These are phyloP conservation scores for Chitala chitala DNA, from an alignment of 2,113 vertebrate genomes.

Conservation along the genomic window DNA sequence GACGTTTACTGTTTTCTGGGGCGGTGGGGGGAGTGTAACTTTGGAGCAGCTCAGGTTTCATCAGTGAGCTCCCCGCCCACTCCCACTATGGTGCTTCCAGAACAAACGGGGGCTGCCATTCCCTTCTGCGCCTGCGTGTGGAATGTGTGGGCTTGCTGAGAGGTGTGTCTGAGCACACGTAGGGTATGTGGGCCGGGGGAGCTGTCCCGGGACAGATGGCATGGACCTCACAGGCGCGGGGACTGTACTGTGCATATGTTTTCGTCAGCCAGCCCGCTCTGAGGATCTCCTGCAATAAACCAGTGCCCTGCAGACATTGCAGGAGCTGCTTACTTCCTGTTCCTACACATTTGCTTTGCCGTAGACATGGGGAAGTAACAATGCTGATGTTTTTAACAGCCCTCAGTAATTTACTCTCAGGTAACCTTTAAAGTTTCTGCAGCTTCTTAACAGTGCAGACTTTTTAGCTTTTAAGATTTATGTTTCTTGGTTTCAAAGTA, in stretches of 20 bases:
- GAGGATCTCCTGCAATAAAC: background rate
- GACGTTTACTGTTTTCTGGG: background rate
- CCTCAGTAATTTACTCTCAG: background rate
- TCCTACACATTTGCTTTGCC: background rate
- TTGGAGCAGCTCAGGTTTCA: too few relatives aligned
- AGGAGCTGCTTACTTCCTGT: background rate
- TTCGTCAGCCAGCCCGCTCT: too few relatives aligned
- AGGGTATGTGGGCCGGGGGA: constrained; percentile 10
- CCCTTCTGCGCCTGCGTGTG: constrained; percentile 21
- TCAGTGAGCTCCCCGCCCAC: background rate
- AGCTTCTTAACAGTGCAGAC: too few relatives aligned
- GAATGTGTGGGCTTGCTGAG: constrained; percentile 49
- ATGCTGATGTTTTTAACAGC: background rate
- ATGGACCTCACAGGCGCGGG: background rate
- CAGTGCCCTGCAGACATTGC: background rate
- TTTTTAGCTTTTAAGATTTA: too few relatives aligned
- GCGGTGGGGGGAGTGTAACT: too few relatives aligned
- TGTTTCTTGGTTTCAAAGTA: too few relatives aligned
- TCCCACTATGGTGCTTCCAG: background rate
- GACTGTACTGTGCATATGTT: too few relatives aligned
- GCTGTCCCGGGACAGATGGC: background rate
- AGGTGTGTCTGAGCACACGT: constrained; percentile 42
- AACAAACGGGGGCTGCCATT: background rate
- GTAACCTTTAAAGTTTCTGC: background rate
- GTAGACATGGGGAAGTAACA: background rate